Evolutionary conservation across 2,113 vertebrate species (phyloP).

Genomic region (Strix aluco): DNA sequence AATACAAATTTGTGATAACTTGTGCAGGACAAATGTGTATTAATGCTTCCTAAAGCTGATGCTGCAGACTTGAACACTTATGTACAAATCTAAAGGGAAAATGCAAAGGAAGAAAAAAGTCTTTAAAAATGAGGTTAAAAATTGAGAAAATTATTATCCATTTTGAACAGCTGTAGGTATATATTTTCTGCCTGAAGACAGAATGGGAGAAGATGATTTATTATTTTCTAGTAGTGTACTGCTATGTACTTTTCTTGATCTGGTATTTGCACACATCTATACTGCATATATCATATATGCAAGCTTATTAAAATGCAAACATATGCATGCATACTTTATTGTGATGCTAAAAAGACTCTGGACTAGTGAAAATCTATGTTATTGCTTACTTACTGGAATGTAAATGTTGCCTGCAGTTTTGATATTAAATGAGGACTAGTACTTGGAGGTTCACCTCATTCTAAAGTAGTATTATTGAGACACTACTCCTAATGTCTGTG

Average conservation of each 20-base stretch:
- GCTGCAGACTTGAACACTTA: not conserved
- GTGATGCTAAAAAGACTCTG: not conserved
- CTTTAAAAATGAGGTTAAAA: not conserved
- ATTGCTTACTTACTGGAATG: not conserved
- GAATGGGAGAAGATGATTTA: not conserved
- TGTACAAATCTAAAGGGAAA: not conserved
- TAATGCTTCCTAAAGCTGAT: not conserved
- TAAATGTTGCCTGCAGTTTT: not conserved
- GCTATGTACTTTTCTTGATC: not conserved
- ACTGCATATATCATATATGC: no score
- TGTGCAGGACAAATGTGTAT: not conserved
- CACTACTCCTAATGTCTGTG: no score
- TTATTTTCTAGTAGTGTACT: not conserved
- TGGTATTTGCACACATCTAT: not conserved
- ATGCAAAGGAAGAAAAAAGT: not conserved
- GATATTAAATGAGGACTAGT: not conserved
- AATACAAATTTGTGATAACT: not conserved
- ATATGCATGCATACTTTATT: not conserved
- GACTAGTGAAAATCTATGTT: not conserved
- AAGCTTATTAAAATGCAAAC: not conserved
- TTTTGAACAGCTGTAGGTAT: not conserved
- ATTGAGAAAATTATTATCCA: not conserved
- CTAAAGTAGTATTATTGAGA: not conserved
- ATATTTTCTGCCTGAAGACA: not conserved
- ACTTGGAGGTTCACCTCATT: not conserved